Base-by-base conservation (phyloP, 2,113 vertebrate genomes). In the Cyprinodon tularosa region DNA sequence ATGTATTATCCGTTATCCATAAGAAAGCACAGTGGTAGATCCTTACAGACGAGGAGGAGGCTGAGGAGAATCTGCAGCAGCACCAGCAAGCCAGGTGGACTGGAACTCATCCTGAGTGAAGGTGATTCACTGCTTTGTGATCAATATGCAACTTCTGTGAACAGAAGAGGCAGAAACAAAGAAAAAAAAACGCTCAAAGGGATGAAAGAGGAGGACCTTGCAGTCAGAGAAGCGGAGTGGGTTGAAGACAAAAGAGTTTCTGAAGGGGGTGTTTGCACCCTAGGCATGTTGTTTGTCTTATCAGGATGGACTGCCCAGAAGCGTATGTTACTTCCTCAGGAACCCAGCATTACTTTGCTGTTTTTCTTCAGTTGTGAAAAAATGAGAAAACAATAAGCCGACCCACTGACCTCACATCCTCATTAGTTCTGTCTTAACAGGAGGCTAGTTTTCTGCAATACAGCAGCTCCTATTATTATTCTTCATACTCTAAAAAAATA, bases 31-130 rank as follows among this genome's bases (percentile, higher is more conserved):
- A 48, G 6, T 36, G 20, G 63, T 39, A 69, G 63, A 50, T 85
- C 72, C 91, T 92, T 90, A 92, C 91, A 85, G 63, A 76, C 44
- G 72, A 69, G 69, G 0, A 88, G 74, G 57, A 87, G 63, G 71
- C 72, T 60, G 72, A 37, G 71, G 74, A 90, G 84, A 5, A 88
- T 29, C 29, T 29, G 64, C 53, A 83, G 81, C 45, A 83, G 81
- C 29, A 82, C 68, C 63, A 77, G 81, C 65, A 78, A 68, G 80
- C 73, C 38, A 42, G 86, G 68, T 36, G 76, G 84, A 83, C 78
- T 53, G 68, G 77, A 77, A 74, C 88, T 85, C 90, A 91, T 92
- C 75, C 77, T 88, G 76, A 66, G 64, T 36, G 72, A 81, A 60
- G 73, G 66, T 40, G 70, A 57, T 72, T 80, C 44, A 64, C 74